These are phyloP conservation scores for Bedellia somnulentella DNA, from an alignment of 2,888 invertebrate species.

Conservation along the genomic window DNA sequence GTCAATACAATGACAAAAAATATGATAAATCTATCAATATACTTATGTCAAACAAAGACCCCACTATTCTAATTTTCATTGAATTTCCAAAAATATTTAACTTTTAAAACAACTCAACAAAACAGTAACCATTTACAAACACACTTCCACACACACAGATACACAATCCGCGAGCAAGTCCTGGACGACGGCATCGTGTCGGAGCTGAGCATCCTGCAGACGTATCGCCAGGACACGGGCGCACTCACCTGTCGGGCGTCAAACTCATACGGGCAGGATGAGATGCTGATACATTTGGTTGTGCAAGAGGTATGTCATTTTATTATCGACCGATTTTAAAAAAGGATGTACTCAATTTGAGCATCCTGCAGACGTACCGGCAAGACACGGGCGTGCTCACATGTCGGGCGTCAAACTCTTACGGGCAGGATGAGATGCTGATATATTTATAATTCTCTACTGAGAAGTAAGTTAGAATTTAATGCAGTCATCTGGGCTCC, in stretches of 20 bases:
- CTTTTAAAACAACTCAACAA: no score
- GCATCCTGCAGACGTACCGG: slow-evolving; percentile 80
- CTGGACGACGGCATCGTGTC: slow-evolving; percentile 82
- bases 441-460: no score
- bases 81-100: no score
- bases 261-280: slow-evolving; percentile 88
- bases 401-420: slow-evolving; percentile 86
- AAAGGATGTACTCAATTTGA: no score
- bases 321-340: slow-evolving; percentile 4
- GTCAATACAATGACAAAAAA: background rate
- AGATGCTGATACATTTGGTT: slow-evolving; percentile 86
- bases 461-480: no score
- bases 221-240: slow-evolving; percentile 86
- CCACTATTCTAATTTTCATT: no score
- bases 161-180: slow-evolving; percentile 74
- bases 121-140: no score
- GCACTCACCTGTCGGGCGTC: slow-evolving; percentile 85
- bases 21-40: background rate
- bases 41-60: no score
- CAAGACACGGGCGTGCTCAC: slow-evolving; percentile 89
- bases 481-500: no score
- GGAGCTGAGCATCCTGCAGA: slow-evolving; percentile 80
- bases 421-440: slow-evolving; percentile 88
- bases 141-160: slow-evolving; percentile 32
- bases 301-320: slow-evolving; percentile 77